Evolutionary conservation across 64 coral and sea anemone genomes (phyloP).

Genomic region (Dendronephthya gigantea): DNA sequence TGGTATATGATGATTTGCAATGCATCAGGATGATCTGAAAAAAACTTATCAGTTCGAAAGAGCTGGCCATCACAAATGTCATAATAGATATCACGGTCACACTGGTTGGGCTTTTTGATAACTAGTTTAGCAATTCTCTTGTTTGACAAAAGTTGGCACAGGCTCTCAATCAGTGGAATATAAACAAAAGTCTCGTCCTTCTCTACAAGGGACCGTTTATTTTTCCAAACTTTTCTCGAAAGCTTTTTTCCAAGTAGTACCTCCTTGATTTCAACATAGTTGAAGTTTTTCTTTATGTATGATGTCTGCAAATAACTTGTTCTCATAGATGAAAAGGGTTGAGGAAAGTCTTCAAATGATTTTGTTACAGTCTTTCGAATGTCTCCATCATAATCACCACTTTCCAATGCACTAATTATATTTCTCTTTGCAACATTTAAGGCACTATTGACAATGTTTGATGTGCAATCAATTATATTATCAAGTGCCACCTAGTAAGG

Average conservation of each 20-base stretch:
- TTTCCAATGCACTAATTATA: neutral
- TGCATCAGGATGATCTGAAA: neutral
- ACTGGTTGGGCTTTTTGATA: neutral
- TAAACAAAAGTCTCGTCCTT: neutral
- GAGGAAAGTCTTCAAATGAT: neutral
- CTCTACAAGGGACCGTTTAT: neutral
- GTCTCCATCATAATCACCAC: neutral
- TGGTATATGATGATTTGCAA: neutral
- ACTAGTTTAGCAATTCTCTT: neutral
- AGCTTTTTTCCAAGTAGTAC: neutral
- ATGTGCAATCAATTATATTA: neutral
- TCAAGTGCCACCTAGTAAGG: neutral
- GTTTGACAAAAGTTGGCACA: neutral
- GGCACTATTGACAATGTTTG: neutral
- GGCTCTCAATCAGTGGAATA: neutral
- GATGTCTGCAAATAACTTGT: neutral
- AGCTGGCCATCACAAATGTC: constrained; percentile 13
- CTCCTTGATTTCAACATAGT: neutral
- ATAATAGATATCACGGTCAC: neutral
- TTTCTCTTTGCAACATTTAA: neutral
- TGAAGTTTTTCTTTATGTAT: neutral
- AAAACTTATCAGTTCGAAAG: neutral
- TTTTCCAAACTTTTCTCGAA: neutral
- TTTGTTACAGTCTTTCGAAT: neutral
- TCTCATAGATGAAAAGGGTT: neutral